Percentiles rank a stretch among this genome's conserved stretches.
These are phyloP conservation scores for Poeciliopsis infans DNA, from an alignment of 2,797 vertebrate species.

Conservation along the genomic window DNA sequence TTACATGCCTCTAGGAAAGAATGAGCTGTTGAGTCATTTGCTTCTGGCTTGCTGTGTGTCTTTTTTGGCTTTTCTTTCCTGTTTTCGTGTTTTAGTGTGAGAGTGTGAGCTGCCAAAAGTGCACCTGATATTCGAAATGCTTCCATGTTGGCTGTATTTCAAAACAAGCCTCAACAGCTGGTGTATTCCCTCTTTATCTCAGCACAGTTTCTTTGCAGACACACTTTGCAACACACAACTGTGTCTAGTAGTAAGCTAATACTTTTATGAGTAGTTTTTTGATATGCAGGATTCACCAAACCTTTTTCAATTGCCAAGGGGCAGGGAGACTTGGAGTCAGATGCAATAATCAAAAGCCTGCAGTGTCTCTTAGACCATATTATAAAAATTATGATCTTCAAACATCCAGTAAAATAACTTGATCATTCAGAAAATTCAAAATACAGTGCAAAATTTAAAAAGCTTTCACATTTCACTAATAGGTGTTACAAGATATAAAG, in stretches of 20 bases:
- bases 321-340: conserved; percentile 34
- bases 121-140: conserved; percentile 51
- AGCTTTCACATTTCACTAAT: neutral
- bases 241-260: conserved; percentile 37
- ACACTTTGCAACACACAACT: conserved; percentile 36
- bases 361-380: neutral
- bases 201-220: conserved; percentile 31
- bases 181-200: conserved; percentile 34
- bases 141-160: conserved; percentile 45
- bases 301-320: conserved; percentile 31
- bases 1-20: conserved; percentile 46
- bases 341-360: conserved; percentile 30
- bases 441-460: neutral
- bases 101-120: conserved; percentile 35
- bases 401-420: neutral
- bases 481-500: neutral
- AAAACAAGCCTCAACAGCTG: conserved; percentile 44
- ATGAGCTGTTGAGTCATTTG: conserved; percentile 47
- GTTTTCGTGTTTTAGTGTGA: neutral
- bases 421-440: neutral
- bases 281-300: conserved; percentile 16
- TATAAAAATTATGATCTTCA: conserved; percentile 9
- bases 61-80: conserved; percentile 2
- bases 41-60: conserved; percentile 22
- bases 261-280: conserved; percentile 49